phyloP scores from a whole-genome alignment of 2,888 invertebrate species.

The Neuroscelio doddi region DNA sequence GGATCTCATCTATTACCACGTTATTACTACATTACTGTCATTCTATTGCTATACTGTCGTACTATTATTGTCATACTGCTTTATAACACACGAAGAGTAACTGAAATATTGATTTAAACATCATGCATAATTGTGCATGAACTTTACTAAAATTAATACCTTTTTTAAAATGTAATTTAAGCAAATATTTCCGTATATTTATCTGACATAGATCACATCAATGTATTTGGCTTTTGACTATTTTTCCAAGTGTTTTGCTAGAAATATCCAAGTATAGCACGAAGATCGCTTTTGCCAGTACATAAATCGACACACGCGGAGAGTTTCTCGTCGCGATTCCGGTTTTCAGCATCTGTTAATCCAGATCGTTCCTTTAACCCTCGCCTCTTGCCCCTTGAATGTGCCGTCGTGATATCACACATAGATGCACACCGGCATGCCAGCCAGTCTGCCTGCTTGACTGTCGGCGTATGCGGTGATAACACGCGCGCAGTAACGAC shows the following conservation, averaged over 20 bases:
- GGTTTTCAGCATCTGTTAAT: slow-evolving; percentile 24
- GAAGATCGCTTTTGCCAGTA: slow-evolving; percentile 14
- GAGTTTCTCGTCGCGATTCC: slow-evolving; percentile 18
- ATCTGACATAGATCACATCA: too few species aligned
- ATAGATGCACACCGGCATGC: slow-evolving; percentile 17
- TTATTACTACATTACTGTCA: too few species aligned
- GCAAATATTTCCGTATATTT: too few species aligned
- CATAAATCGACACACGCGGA: slow-evolving; percentile 41
- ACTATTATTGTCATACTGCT: too few species aligned
- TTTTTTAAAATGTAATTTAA: too few species aligned
- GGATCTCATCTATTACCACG: too few species aligned
- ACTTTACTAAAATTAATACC: too few species aligned
- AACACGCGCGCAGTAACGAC: slow-evolving; percentile 49
- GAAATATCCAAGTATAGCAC: neutral
- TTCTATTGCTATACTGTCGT: too few species aligned
- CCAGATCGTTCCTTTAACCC: slow-evolving; percentile 14
- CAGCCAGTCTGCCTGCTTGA: slow-evolving; percentile 17
- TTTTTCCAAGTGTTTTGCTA: neutral
- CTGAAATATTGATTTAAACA: too few species aligned
- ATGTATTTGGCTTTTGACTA: neutral
- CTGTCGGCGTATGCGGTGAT: slow-evolving; percentile 43
- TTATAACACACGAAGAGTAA: too few species aligned
- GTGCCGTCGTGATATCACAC: slow-evolving; percentile 22
- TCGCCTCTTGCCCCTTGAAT: slow-evolving; percentile 19
- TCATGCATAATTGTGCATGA: too few species aligned